Base-by-base conservation (phyloP, 2,797 vertebrate species). In the Saxicola maurus region DNA sequence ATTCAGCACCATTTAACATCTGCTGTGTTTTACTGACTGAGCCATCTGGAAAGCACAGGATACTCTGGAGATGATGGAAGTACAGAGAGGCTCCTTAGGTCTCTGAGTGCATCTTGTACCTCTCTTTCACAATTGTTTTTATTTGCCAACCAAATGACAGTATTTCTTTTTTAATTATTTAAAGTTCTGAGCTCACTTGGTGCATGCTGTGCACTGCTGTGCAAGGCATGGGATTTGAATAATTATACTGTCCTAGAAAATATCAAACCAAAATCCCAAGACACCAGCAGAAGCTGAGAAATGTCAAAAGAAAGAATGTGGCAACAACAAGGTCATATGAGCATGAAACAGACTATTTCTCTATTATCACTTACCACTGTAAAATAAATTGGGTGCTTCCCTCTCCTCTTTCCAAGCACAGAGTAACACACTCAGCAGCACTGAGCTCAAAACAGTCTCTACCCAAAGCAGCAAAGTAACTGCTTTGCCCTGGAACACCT, bases 321-420 rank as follows among this genome's bases (percentile, higher is more conserved):
- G 62, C 40, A 72, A 52, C 35, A n/a, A 49, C 0, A 17, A 71
- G 35, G n/a, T 27, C 1, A 2, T 16, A 56, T 0, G 0, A 75
- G 24, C 25, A 53, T 2, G 4, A 82, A 73, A 68, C 25, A 19
- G 27, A 68, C 6, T 0, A 66, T 43, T 45, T 64, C 43, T 85
- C 51, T 61, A 11, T 27, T 38, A 48, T 37, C 23, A 40, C 15
- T 75, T 46, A 11, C 1, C 17, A 53, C 37, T 52, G 16, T 46
- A 62, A 93, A 89, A 89, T 20, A 89, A 77, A 78, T 30, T 16
- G 1, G 1, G 30, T 57, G 42, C 14, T 74, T 67, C 33, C 33
- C 43, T 55, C 31, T 45, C 27, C 67, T 27, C 28, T 61, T 57
- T 59, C 33, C 25, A 16, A 57, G 33, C 12, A 60, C 15, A 73